These are phyloP conservation scores for Hippoglossus stenolepis DNA, from an alignment of 2,113 vertebrate species.

Conservation along the genomic window DNA sequence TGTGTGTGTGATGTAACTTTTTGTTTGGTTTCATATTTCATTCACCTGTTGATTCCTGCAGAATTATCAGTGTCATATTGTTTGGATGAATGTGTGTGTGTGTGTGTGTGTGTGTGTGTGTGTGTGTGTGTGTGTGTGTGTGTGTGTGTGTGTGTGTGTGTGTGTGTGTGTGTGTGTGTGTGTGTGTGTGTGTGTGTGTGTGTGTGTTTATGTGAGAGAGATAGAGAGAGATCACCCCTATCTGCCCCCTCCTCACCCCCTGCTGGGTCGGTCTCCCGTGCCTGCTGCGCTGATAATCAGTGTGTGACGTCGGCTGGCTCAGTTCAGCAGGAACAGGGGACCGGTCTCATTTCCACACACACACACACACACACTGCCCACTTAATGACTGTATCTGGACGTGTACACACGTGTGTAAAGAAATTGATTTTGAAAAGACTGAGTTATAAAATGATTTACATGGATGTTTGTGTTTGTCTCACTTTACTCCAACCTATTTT, in stretches of 20 bases:
- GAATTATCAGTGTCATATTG: constrained; percentile 35
- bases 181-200: constrained; percentile 16
- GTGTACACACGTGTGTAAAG: not conserved
- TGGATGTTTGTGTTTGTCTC: not conserved
- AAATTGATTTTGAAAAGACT: not conserved
- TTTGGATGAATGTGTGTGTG: not conserved
- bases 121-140: constrained; percentile 11
- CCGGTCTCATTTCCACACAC: constrained; percentile 69
- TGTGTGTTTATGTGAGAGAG: not conserved
- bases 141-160: constrained; percentile 18
- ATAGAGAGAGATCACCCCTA: constrained; percentile 22
- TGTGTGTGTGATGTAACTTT: not conserved
- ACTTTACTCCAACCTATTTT: not conserved
- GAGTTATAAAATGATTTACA: not conserved
- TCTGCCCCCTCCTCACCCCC: constrained; percentile 49
- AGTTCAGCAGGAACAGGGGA: constrained; percentile 88
- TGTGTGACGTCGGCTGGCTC: constrained; percentile 88
- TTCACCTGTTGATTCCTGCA: constrained; percentile 47
- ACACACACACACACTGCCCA: constrained; percentile 29
- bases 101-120: constrained; percentile 21
- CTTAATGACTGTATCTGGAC: constrained; percentile 1
- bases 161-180: constrained; percentile 20
- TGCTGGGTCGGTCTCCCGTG: constrained; percentile 88
- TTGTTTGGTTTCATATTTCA: constrained; percentile 2
- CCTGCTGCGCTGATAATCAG: constrained; percentile 98